These are phyloP conservation scores for Caranx melampygus DNA, from an alignment of 2,113 vertebrate species.

Conservation along the genomic window DNA sequence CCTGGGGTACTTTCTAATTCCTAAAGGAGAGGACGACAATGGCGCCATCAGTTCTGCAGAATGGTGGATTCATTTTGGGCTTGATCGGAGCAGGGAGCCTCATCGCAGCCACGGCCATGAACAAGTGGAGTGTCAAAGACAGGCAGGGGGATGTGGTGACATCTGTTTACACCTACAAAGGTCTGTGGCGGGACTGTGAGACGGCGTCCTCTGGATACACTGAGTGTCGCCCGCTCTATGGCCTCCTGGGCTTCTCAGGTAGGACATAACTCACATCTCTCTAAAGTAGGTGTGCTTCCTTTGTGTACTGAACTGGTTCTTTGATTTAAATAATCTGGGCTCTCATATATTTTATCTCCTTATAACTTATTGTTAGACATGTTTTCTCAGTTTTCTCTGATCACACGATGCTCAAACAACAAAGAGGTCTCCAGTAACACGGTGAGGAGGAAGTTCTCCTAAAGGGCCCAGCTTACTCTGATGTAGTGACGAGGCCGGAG, in stretches of 20 bases:
- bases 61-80: constrained; percentile 76
- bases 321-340: not conserved
- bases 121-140: constrained; percentile 91
- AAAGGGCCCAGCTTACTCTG: not conserved
- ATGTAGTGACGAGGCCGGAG: not conserved
- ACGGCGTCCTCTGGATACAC: constrained; percentile 88
- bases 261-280: constrained; percentile 36
- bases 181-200: constrained; percentile 93
- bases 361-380: not conserved
- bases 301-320: too few relatives aligned
- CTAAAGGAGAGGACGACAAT: constrained; percentile 68
- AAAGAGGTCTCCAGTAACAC: not conserved
- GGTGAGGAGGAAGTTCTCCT: not conserved
- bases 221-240: constrained; percentile 91
- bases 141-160: constrained; percentile 89
- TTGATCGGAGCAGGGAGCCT: constrained; percentile 82
- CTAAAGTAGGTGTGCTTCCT: not conserved
- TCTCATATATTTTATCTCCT: not conserved
- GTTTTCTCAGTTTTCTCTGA: constrained; percentile 1
- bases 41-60: constrained; percentile 87
- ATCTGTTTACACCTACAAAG: constrained; percentile 88
- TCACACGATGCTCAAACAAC: not conserved
- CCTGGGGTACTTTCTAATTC: not conserved
- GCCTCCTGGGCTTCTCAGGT: constrained; percentile 93
- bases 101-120: constrained; percentile 88